These are phyloP conservation scores for Arctopsyche grandis DNA, from an alignment of 1,140 invertebrate genomes.

Conservation along the genomic window DNA sequence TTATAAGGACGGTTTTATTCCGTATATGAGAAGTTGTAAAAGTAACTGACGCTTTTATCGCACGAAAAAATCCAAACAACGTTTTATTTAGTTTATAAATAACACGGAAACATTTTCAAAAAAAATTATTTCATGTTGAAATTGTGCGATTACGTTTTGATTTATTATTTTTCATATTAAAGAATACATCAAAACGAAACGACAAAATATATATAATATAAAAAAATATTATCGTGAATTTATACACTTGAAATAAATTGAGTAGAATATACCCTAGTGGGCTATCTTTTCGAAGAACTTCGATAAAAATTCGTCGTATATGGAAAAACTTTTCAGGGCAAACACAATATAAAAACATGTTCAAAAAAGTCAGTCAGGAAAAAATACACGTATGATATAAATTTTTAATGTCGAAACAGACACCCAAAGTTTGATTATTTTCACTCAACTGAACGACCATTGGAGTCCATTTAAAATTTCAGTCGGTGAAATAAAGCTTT, in stretches of 20 bases:
- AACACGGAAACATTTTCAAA: neutral
- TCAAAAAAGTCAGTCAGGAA: too few relatives aligned
- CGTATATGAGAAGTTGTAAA: too few relatives aligned
- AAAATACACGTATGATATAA: too few relatives aligned
- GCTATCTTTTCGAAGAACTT: conserved; percentile 22
- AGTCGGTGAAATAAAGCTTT: too few relatives aligned
- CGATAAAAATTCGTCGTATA: conserved; percentile 21
- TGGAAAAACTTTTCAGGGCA: conserved; percentile 14
- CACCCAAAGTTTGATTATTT: too few relatives aligned
- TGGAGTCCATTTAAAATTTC: too few relatives aligned
- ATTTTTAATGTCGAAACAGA: too few relatives aligned
- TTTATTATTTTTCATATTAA: neutral
- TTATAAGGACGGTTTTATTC: too few relatives aligned
- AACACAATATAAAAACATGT: too few relatives aligned
- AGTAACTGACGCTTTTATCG: too few relatives aligned
- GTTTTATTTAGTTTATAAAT: neutral
- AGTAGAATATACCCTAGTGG: conserved; percentile 9
- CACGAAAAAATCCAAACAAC: too few relatives aligned
- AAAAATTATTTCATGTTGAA: neutral
- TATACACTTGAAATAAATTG: conserved; percentile 1
- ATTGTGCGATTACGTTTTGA: neutral
- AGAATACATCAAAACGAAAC: neutral
- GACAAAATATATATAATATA: neutral
- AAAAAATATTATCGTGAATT: neutral
- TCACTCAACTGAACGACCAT: too few relatives aligned